Evolutionary conservation across 2,797 vertebrate species (phyloP).

Genomic region (Eulemur rubriventer): DNA sequence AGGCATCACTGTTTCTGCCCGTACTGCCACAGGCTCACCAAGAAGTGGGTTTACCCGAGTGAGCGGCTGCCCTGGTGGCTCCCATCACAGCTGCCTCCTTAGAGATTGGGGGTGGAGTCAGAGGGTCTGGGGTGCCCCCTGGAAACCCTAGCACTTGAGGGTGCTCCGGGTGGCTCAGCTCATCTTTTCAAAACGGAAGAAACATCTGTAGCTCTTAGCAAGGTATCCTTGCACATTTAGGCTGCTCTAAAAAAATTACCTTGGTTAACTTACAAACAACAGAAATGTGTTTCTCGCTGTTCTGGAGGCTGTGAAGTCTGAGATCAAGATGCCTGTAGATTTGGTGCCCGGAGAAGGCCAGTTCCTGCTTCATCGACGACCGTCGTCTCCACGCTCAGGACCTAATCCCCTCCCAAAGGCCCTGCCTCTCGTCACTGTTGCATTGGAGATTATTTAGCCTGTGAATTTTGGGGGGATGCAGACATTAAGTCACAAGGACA

Average conservation of each 20-base stretch:
- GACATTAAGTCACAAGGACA: background rate
- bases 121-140: background rate
- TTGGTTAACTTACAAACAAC: background rate
- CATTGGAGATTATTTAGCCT: background rate
- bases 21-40: fast-evolving
- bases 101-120: background rate
- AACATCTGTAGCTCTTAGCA: fast-evolving
- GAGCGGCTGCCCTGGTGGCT: background rate
- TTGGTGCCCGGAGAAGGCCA: background rate
- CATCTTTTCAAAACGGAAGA: fast-evolving
- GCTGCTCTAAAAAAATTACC: background rate
- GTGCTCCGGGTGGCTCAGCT: background rate
- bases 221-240: fast-evolving
- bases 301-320: background rate
- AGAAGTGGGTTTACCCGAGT: fast-evolving
- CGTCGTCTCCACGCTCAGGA: background rate
- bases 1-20: fast-evolving
- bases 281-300: background rate
- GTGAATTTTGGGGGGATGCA: background rate
- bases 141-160: no score
- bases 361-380: background rate
- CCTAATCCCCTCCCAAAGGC: background rate
- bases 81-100: fast-evolving
- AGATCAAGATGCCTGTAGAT: background rate
- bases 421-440: fast-evolving